phyloP scores from a whole-genome alignment of 2,113 vertebrate genomes.

The Zosterops hypoxanthus region DNA sequence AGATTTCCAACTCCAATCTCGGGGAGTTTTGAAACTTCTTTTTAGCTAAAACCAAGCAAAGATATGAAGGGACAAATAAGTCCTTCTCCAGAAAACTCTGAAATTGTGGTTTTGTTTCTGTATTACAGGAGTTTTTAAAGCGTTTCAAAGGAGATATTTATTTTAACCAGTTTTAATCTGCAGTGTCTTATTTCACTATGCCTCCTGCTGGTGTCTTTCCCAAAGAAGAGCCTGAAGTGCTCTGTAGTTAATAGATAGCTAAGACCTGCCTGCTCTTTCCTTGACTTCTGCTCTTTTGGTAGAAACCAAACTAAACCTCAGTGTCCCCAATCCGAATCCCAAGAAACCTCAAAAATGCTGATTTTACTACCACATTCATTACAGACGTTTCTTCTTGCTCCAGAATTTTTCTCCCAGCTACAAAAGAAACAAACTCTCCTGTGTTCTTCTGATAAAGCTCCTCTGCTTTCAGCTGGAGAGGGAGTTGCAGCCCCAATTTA shows the following conservation, averaged over 20 bases:
- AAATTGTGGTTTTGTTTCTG: background rate
- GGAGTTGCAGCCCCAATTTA: background rate
- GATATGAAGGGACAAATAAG: background rate
- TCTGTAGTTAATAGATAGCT: background rate
- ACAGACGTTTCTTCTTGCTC: background rate
- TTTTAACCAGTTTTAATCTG: background rate
- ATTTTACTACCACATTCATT: background rate
- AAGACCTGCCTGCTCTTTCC: background rate
- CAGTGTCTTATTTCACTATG: background rate
- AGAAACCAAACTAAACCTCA: background rate
- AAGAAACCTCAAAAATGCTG: background rate
- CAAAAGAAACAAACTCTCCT: background rate
- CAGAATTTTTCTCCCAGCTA: background rate
- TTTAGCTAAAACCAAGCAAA: background rate
- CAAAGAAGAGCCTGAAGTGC: background rate
- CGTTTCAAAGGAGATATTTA: background rate
- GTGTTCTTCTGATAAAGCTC: background rate
- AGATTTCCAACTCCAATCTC: background rate
- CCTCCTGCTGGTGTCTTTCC: background rate
- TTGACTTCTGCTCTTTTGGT: background rate
- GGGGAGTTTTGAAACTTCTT: background rate
- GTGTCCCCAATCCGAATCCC: background rate
- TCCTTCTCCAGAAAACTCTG: background rate
- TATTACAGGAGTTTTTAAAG: background rate
- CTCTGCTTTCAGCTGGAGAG: background rate